Conservation (phyloP, 2,113 vertebrate genomes). For the Anas platyrhynchos region DNA sequence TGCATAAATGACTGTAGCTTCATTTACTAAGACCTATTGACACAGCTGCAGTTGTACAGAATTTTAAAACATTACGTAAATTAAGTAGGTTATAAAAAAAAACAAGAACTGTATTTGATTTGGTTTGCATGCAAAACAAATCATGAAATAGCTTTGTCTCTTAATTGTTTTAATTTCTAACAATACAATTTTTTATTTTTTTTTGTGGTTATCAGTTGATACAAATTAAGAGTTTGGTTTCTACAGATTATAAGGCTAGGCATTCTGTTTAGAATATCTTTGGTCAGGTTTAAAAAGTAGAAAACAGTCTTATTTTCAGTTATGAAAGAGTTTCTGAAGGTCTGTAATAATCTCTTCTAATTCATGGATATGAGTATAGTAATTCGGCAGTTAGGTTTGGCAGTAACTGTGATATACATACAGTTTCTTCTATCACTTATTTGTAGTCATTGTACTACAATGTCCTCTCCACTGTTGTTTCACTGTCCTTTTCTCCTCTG, state of each 20-base stretch:
- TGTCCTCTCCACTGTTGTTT: neutral
- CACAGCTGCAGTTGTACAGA: neutral
- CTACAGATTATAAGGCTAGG: neutral
- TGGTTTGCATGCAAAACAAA: neutral
- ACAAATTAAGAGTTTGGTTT: neutral
- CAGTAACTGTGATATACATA: neutral
- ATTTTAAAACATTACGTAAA: neutral
- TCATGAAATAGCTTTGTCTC: neutral
- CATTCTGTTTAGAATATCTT: neutral
- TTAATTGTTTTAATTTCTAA: neutral
- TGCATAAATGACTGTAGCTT: neutral
- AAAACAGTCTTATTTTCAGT: neutral
- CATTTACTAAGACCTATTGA: neutral
- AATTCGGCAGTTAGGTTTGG: neutral
- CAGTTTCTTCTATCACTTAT: neutral
- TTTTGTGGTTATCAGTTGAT: neutral
- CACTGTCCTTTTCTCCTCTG: neutral
- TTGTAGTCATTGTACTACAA: neutral
- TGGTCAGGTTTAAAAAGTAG: neutral
- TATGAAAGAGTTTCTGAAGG: neutral
- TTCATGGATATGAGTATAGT: neutral
- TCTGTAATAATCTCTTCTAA: neutral
- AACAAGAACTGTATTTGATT: neutral
- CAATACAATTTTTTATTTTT: neutral
- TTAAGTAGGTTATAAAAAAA: neutral